Base-by-base conservation (phyloP, 1,140 invertebrate genomes). In the Zaprionus inermis region DNA sequence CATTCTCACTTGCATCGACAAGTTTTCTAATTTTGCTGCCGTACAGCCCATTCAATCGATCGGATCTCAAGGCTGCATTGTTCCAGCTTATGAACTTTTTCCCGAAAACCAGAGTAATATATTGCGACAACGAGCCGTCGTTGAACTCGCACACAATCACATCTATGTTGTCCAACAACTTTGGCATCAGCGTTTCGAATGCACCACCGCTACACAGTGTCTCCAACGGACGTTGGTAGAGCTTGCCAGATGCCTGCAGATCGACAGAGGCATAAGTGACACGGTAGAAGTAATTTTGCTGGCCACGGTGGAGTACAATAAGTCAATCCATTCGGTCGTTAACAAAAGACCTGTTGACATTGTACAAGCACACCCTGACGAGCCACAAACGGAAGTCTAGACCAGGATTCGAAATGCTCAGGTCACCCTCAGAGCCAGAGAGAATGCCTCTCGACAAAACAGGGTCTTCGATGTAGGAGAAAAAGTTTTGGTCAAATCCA, bases 71-170 rank as follows among this genome's bases (percentile, higher is more conserved):
- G 49, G 0, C 30, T 24, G 14, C 60, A 3, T 1, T 54, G 6
- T 18, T 54, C 6, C 44, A 51, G 16, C 28, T 36, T 5, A 67
- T 57, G 52, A 67, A 66, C 22, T 46, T 66, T 3, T 66, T 46
- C 6, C 54, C 54, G 6, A 18, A 11, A 16, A 54, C 18, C 9
- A 67, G 24, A 20, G 2, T 20, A 10, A 34, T 54, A 3, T 64
- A 64, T 6, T 54, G 61, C 11, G 49, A 54, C 34, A 64, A 54
- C 38, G 34, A 63, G 1, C 49, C 49, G 1, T 52, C 20, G 11
- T 28, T 57, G 16, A 57, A 51, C 1, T 57, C 41, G 14, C 16
- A 67, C 1, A 57, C 38, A n/a, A 57, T 56, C 10, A 20, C 14
- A 18, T 14, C 34, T 2, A 38, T 64, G 10, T 20, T 64, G 4